Percentiles rank a stretch among this genome's conserved stretches.
These are phyloP conservation scores for Gorsachius goisagi DNA, from an alignment of 2,113 vertebrate species.

Conservation along the genomic window DNA sequence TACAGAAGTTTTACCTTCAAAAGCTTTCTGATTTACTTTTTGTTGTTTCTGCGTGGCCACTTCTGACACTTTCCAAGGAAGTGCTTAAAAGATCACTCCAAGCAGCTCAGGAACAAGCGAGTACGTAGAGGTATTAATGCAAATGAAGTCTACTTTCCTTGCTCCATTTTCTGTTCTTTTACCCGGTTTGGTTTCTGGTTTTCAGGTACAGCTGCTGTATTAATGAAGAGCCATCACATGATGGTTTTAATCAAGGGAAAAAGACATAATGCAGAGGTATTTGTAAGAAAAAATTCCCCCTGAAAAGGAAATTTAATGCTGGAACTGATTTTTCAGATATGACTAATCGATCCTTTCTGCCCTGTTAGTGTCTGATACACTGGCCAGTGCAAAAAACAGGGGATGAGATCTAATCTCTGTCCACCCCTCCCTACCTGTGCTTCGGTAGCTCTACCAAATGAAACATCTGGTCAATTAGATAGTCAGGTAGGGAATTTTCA, in stretches of 20 bases:
- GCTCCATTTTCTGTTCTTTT: background rate
- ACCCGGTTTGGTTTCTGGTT: background rate
- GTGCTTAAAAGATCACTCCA: background rate
- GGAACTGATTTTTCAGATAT: background rate
- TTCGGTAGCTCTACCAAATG: background rate
- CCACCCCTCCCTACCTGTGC: background rate
- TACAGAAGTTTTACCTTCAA: background rate
- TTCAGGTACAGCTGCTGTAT: background rate
- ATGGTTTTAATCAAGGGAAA: background rate
- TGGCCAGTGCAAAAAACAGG: background rate
- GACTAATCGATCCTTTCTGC: background rate
- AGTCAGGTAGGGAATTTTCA: background rate
- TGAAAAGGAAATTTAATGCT: background rate
- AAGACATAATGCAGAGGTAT: background rate
- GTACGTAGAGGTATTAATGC: background rate
- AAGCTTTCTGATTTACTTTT: background rate
- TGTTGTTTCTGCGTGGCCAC: background rate
- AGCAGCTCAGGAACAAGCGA: background rate
- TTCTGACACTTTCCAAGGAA: background rate
- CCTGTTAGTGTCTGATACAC: background rate
- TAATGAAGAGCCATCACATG: background rate
- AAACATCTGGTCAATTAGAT: background rate
- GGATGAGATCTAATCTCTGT: background rate
- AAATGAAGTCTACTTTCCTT: background rate
- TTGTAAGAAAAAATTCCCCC: background rate